Percentiles rank a stretch among this genome's conserved stretches.
These are phyloP conservation scores for Hanleya hanleyi DNA, from an alignment of 2,888 invertebrate species.

Conservation along the genomic window DNA sequence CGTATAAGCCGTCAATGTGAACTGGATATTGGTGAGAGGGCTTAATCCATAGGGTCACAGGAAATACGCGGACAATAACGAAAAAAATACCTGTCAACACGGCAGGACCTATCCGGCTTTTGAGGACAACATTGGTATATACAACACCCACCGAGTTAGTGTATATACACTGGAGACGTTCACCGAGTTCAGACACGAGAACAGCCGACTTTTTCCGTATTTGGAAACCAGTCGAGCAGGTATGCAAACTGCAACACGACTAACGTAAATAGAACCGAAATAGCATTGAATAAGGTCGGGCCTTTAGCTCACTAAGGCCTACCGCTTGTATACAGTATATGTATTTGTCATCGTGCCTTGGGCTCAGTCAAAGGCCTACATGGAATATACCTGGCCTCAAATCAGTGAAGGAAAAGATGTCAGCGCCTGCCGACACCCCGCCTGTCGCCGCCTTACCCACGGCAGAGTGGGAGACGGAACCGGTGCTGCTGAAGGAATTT, in stretches of 20 bases:
- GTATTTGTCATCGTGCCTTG: conserved; percentile 5
- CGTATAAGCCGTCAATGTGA: too few relatives aligned
- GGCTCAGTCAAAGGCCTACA: neutral
- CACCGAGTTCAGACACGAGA: neutral
- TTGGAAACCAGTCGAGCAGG: conserved; percentile 31
- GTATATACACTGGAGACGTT: neutral
- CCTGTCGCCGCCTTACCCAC: conserved; percentile 19
- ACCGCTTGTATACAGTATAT: neutral
- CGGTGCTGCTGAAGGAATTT: conserved; percentile 70
- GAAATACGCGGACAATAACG: too few relatives aligned
- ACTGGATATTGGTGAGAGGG: too few relatives aligned
- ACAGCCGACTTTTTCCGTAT: conserved; percentile 10
- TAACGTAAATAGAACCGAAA: conserved; percentile 1
- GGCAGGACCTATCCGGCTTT: too few relatives aligned
- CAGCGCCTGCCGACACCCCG: conserved; percentile 31
- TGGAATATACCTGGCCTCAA: conserved; percentile 2
- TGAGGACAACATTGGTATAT: too few relatives aligned
- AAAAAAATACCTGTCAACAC: too few relatives aligned
- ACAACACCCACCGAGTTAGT: neutral
- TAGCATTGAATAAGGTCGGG: neutral
- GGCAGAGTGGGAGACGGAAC: conserved; percentile 63
- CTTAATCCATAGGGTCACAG: too few relatives aligned
- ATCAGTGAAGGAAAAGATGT: conserved; percentile 19
- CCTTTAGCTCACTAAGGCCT: neutral
- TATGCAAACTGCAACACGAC: conserved; percentile 32